Conservation (phyloP, 2,888 invertebrate genomes). For the Metellina segmentata region DNA sequence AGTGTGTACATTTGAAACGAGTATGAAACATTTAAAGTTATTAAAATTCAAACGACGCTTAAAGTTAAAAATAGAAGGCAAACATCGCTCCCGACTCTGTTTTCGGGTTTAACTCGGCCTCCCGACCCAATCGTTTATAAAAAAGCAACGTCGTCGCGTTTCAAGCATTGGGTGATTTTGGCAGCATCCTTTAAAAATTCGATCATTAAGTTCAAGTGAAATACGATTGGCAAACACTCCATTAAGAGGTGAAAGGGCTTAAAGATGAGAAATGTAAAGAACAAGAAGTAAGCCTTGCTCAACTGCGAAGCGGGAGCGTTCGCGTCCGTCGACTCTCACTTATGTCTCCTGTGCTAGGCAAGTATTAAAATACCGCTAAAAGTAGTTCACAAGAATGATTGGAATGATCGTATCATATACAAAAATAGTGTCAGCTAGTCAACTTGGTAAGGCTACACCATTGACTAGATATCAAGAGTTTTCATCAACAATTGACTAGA, state of each 20-base stretch:
- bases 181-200: no score
- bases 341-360: not conserved
- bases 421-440: slow-evolving; percentile 75
- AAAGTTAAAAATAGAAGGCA: no score
- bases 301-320: not conserved
- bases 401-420: slow-evolving; percentile 65
- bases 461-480: slow-evolving; percentile 70
- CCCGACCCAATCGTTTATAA: no score
- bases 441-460: slow-evolving; percentile 69
- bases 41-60: no score
- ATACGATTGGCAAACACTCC: not conserved
- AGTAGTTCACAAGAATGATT: slow-evolving; percentile 28
- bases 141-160: no score
- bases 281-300: not conserved
- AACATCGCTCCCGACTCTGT: no score
- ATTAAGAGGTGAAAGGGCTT: not conserved
- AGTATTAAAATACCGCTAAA: slow-evolving; percentile 30
- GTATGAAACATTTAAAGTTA: no score
- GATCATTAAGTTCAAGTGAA: not conserved
- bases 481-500: slow-evolving; percentile 70
- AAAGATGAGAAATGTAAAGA: not conserved
- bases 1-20: no score
- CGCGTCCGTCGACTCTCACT: not conserved
- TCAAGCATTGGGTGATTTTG: no score
- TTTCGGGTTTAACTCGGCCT: no score